Conservation (phyloP, 1,140 invertebrate species). For the Solenopsis invicta region DNA sequence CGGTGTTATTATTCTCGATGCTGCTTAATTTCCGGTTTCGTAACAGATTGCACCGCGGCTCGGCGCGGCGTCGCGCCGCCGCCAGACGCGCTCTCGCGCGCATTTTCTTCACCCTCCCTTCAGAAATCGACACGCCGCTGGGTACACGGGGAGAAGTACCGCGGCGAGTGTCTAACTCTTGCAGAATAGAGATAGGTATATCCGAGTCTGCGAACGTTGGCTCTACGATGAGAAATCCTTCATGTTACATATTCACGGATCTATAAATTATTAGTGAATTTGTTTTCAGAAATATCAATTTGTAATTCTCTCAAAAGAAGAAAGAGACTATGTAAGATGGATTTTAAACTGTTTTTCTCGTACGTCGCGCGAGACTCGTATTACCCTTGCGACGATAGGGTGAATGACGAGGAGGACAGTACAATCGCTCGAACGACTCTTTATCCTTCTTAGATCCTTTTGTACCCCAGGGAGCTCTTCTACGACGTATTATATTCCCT, state of each 20-base stretch:
- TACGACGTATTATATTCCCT: neutral
- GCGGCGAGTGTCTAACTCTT: neutral
- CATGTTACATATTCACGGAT: neutral
- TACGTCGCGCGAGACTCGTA: neutral
- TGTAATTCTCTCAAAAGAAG: neutral
- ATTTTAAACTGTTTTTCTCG: neutral
- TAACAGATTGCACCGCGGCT: slow-evolving; percentile 61
- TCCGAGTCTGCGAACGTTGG: neutral
- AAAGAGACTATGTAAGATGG: neutral
- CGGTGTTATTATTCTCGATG: slow-evolving; percentile 65
- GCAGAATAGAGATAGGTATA: neutral
- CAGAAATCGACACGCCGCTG: neutral
- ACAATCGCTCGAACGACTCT: neutral
- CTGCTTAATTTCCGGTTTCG: slow-evolving; percentile 80
- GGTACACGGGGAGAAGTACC: neutral
- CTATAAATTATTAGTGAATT: slow-evolving; percentile 9
- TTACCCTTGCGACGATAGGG: neutral
- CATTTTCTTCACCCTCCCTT: neutral
- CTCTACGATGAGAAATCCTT: neutral
- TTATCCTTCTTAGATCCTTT: slow-evolving; percentile 10
- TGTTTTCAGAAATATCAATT: slow-evolving; percentile 17
- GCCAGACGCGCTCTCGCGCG: neutral
- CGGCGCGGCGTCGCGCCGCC: neutral
- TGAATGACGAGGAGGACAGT: neutral
- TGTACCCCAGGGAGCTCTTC: neutral